phyloP scores from a whole-genome alignment of 2,888 invertebrate species.

The Pollenia angustigena region DNA sequence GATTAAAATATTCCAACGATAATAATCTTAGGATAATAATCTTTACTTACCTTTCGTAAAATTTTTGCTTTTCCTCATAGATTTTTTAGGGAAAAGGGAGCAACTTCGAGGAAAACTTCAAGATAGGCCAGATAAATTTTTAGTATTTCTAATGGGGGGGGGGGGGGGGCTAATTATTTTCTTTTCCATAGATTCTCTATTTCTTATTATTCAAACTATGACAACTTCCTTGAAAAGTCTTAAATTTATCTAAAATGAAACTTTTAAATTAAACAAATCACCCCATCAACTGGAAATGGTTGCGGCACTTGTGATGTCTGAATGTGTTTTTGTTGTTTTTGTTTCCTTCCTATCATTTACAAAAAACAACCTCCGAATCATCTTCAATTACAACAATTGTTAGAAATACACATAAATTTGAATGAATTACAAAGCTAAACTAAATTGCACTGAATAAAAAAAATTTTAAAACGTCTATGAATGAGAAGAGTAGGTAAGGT shows the following conservation, averaged over 20 bases:
- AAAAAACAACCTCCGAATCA: constrained; percentile 35
- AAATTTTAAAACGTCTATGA: constrained; percentile 33
- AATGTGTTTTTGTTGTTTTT: not conserved
- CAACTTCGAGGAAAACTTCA: too few species aligned
- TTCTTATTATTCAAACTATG: not conserved
- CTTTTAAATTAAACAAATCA: constrained; percentile 7
- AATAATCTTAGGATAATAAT: too few species aligned
- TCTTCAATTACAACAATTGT: constrained; percentile 54
- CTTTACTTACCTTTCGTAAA: too few species aligned
- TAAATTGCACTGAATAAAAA: constrained; percentile 20
- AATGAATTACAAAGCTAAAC: constrained; percentile 36
- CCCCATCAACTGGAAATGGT: not conserved
- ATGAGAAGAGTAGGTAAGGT: not conserved
- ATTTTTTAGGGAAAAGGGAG: too few species aligned
- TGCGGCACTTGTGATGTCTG: constrained; percentile 26
- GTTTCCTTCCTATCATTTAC: constrained; percentile 48
- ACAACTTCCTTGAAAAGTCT: not conserved
- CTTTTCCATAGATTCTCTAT: too few species aligned
- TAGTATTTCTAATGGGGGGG: too few species aligned
- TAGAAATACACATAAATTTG: constrained; percentile 41
- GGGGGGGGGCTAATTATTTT: too few species aligned
- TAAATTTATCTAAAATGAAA: constrained; percentile 7
- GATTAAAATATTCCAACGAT: too few species aligned
- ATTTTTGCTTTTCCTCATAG: too few species aligned
- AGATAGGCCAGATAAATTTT: too few species aligned